phyloP scores from a whole-genome alignment of 2,888 invertebrate genomes.

The Scaptomyza caliginosa region DNA sequence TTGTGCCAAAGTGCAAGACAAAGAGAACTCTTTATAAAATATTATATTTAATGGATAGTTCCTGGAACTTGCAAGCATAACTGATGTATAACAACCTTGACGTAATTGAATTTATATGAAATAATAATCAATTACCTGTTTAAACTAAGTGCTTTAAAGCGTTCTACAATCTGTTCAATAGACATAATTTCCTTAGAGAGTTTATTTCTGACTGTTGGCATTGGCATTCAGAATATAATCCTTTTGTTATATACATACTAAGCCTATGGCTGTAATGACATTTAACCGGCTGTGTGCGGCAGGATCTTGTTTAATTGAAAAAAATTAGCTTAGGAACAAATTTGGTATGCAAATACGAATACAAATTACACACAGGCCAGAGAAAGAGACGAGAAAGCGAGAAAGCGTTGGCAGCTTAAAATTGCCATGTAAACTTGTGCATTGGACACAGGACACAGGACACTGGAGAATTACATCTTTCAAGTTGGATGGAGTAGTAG shows the following conservation, averaged over 20 bases:
- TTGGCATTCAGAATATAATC: too few relatives aligned
- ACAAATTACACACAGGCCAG: neutral
- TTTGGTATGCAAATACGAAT: conserved; percentile 39
- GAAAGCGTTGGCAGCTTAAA: conserved; percentile 37
- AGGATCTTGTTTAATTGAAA: conserved; percentile 67
- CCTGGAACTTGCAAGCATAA: neutral
- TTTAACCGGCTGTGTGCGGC: conserved; percentile 27
- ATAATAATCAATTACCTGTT: neutral
- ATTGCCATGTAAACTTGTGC: conserved; percentile 65
- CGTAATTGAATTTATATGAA: neutral
- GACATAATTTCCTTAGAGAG: conserved; percentile 54
- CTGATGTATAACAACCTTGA: neutral
- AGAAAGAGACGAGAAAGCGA: neutral
- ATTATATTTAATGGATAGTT: neutral
- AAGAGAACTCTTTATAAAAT: neutral
- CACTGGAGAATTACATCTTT: conserved; percentile 1
- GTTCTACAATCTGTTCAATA: conserved; percentile 27
- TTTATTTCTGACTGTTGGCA: conserved; percentile 39
- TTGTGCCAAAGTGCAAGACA: neutral
- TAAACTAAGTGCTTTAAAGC: neutral
- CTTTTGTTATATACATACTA: too few relatives aligned
- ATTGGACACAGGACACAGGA: conserved; percentile 37
- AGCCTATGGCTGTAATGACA: too few relatives aligned
- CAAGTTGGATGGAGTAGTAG: conserved; percentile 5
- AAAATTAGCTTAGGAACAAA: conserved; percentile 54